Base-by-base conservation (phyloP, 2,888 invertebrate species). In the Macrophya alboannulata region DNA sequence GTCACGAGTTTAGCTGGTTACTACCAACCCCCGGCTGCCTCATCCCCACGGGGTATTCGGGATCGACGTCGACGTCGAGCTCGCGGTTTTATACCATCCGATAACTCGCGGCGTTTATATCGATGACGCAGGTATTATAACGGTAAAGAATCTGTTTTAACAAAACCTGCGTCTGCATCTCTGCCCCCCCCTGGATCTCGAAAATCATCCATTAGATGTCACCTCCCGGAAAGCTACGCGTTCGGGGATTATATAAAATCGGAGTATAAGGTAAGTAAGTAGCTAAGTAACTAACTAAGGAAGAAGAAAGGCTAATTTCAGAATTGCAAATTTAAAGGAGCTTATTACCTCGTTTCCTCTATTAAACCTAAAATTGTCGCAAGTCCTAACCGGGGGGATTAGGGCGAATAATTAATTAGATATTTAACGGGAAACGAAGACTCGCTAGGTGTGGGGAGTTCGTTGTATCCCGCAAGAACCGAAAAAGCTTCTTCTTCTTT, bases 1-100 rank as follows among this genome's bases (percentile, higher is more conserved):
- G 43, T 48, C 79, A 85, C 86, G 84, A 84, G 84, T 84, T 74
- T 85, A 85, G 62, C 86, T 71, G 21, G 86, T 85, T 25, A 62
- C 62, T 25, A 62, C 10, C 62, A 31, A 62, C 62, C 62, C 62
- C 62, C 40, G 21, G 77, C 65, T 85, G 76, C 85, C 82, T 65
- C 85, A 31, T 81, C 59, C 85, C 65, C 12, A 3, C 4, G 31
- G 25, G 5, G 31, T 68, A 68, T 37, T 15, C 15, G 5, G 25
- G 31, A 31, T 25, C 25, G 25, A 17, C 65, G 65, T 31, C 25
- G 25, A 51, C 51, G 51, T 51, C 5, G 51, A n/a, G 55, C 8
- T 55, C 55, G 55, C 55, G 55, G 55, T 55, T 55, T 55, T n/a
- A 55, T 55, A 8, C 55, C n/a, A 55, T 8, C 55, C 55, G n/a